A percentile compares a stretch with the other conserved stretches of the same genome.
Evolutionary conservation across 1,140 invertebrate genomes (phyloP).

Genomic region (Hyles vespertilio): DNA sequence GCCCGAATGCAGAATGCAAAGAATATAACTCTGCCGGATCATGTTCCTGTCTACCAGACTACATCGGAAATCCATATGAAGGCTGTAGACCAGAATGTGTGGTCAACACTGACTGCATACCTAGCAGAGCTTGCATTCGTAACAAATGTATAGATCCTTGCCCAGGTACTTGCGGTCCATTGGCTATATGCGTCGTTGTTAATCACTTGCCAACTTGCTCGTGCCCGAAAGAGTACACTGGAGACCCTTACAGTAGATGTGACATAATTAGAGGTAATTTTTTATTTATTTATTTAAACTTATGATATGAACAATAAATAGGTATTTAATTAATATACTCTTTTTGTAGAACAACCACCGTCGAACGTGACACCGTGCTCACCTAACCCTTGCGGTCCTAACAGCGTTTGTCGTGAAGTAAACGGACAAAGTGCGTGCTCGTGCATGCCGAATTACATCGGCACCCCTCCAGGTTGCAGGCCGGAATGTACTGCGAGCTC

Average conservation of each 20-base stretch:
- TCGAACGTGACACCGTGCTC: conserved; percentile 75
- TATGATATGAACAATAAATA: conserved; percentile 19
- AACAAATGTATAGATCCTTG: conserved; percentile 85
- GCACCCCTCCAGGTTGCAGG: conserved; percentile 83
- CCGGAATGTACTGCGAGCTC: conserved; percentile 84
- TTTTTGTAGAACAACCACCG: conserved; percentile 1
- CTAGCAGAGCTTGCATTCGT: conserved; percentile 81
- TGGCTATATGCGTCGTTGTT: conserved; percentile 84
- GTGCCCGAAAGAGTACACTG: conserved; percentile 81
- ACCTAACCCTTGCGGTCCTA: conserved; percentile 84
- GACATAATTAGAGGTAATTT: conserved; percentile 48
- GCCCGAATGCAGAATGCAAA: conserved; percentile 79
- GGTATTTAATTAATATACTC: background rate
- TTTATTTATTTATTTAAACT: conserved; percentile 33
- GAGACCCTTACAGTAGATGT: conserved; percentile 80
- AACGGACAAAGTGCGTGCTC: conserved; percentile 82
- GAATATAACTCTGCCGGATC: conserved; percentile 80
- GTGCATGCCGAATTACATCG: conserved; percentile 83
- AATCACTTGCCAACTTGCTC: conserved; percentile 84
- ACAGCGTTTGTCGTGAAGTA: conserved; percentile 81
- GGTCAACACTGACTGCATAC: conserved; percentile 80
- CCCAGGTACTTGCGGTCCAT: conserved; percentile 81
- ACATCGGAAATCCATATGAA: conserved; percentile 84
- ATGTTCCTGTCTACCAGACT: conserved; percentile 80
- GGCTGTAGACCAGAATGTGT: conserved; percentile 83